Evolutionary conservation across 2,797 vertebrate genomes (phyloP).

Genomic region (Leptoclinus maculatus): DNA sequence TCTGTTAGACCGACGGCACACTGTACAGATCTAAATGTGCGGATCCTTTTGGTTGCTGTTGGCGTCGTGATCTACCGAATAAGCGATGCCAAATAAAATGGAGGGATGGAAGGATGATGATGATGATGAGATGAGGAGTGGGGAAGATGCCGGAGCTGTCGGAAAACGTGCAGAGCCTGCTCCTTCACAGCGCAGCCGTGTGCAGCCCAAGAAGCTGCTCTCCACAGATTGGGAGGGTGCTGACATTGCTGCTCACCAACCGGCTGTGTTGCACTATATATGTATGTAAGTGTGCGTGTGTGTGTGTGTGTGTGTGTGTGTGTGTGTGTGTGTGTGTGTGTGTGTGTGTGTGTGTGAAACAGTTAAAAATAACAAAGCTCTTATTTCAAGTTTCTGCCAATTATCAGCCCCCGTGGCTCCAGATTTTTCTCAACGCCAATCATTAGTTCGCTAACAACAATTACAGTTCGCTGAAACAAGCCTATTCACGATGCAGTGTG

Average conservation of each 20-base stretch:
- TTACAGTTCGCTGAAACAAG: slow-evolving; percentile 35
- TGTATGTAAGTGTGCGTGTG: slow-evolving; percentile 3
- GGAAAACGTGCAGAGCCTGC: slow-evolving; percentile 54
- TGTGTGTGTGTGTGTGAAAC: slow-evolving; percentile 11
- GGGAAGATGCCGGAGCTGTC: slow-evolving; percentile 69
- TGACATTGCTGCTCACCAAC: slow-evolving; percentile 63
- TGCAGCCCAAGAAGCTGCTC: slow-evolving; percentile 67
- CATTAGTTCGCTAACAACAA: slow-evolving; percentile 37
- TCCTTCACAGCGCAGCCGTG: slow-evolving; percentile 65
- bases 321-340: slow-evolving; percentile 26
- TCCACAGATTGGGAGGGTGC: slow-evolving; percentile 66
- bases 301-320: slow-evolving; percentile 14
- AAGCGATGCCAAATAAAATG: slow-evolving; percentile 33
- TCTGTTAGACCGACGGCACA: neutral
- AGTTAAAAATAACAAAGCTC: neutral
- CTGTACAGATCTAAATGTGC: neutral
- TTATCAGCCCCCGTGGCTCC: slow-evolving; percentile 12
- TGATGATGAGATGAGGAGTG: slow-evolving; percentile 51
- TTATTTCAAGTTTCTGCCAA: slow-evolving; percentile 19
- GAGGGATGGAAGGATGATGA: slow-evolving; percentile 48
- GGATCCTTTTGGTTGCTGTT: slow-evolving; percentile 2
- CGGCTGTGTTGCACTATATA: slow-evolving; percentile 27
- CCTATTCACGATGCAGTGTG: slow-evolving; percentile 6
- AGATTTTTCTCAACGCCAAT: slow-evolving; percentile 20
- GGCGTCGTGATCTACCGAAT: slow-evolving; percentile 38